Percentiles rank a stretch among this genome's conserved stretches.
Conservation (phyloP, 2,888 invertebrate species). For the Pristionchus entomophagus region DNA sequence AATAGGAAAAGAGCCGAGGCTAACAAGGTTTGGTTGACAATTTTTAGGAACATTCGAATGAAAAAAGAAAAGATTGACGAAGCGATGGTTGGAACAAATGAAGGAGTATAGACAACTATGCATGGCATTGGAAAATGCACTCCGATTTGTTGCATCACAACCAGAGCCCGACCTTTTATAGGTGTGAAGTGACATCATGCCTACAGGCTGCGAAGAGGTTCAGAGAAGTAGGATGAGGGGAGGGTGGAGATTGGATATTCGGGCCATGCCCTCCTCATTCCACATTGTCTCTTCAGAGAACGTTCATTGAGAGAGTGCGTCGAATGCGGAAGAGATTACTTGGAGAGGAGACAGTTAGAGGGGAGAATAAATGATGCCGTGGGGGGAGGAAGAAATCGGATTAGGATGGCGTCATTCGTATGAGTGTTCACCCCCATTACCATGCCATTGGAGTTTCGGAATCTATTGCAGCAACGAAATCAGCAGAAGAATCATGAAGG, state of each 20-base stretch:
- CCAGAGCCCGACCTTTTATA: too few species aligned
- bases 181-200: background rate
- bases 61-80: background rate
- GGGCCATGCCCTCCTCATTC: background rate
- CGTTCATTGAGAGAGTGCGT: background rate
- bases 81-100: too few species aligned
- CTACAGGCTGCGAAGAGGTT: background rate
- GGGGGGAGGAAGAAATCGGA: slow-evolving; percentile 4
- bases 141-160: too few species aligned
- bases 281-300: background rate
- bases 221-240: background rate
- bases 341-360: background rate
- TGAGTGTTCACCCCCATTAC: slow-evolving; percentile 36
- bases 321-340: background rate
- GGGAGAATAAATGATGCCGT: background rate
- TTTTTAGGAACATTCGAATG: background rate
- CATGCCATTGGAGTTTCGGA: background rate
- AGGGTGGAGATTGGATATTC: slow-evolving; percentile 2
- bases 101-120: background rate
- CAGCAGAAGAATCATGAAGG: too few species aligned
- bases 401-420: slow-evolving; percentile 2
- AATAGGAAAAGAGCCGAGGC: background rate
- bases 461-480: background rate
- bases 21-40: too few species aligned
- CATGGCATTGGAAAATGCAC: too few species aligned